phyloP scores from a whole-genome alignment of 2,888 invertebrate genomes.

The Sclerodermus sp. region DNA sequence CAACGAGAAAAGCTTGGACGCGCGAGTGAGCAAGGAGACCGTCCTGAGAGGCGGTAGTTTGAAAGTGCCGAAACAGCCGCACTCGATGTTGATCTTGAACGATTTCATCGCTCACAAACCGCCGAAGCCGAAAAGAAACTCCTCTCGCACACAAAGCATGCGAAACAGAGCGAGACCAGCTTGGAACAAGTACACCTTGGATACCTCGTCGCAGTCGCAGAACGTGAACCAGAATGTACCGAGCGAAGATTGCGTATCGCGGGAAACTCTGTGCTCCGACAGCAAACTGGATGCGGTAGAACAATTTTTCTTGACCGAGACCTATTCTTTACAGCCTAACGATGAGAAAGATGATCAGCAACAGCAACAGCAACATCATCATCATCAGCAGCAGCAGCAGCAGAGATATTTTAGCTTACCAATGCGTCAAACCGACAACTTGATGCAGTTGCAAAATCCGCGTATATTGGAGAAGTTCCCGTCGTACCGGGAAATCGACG shows the following conservation, averaged over 20 bases:
- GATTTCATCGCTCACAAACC: constrained; percentile 71
- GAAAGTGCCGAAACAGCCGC: constrained; percentile 38
- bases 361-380: too few relatives aligned
- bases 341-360: too few relatives aligned
- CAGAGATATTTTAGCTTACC: too few relatives aligned
- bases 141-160: constrained; percentile 49
- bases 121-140: constrained; percentile 64
- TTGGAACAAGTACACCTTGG: constrained; percentile 45
- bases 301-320: constrained; percentile 31
- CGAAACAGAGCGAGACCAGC: constrained; percentile 45
- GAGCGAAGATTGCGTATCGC: not conserved
- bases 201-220: constrained; percentile 21
- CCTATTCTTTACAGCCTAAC: not conserved
- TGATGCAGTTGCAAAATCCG: too few relatives aligned
- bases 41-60: constrained; percentile 32
- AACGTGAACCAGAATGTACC: not conserved
- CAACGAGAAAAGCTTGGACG: constrained; percentile 22
- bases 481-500: too few relatives aligned
- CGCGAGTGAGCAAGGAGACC: constrained; percentile 17
- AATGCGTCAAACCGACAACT: too few relatives aligned
- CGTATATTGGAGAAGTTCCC: too few relatives aligned
- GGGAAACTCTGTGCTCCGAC: too few relatives aligned
- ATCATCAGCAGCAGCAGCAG: too few relatives aligned
- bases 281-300: not conserved
- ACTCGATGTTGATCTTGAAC: constrained; percentile 49